Evolutionary conservation across 2,113 vertebrate species (phyloP).

Genomic region (Dissostichus mawsoni): DNA sequence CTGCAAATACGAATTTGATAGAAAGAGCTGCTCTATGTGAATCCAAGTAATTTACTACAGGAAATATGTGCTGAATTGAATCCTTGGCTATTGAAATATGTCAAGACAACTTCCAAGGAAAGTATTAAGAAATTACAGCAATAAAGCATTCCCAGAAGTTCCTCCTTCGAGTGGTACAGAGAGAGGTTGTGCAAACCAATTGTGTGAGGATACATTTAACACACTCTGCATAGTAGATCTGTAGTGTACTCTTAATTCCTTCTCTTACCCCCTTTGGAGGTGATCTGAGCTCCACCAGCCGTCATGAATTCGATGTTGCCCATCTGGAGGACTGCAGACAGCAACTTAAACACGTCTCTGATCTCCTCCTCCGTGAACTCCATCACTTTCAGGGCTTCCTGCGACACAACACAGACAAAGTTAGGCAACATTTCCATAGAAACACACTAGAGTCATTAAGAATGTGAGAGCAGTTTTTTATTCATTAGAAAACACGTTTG

Average conservation of each 20-base stretch:
- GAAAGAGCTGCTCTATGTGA: not conserved
- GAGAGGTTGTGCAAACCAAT: not conserved
- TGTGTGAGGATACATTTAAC: not conserved
- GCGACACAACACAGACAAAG: slow-evolving; percentile 17
- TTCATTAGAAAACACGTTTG: not conserved
- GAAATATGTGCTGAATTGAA: not conserved
- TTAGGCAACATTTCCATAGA: not conserved
- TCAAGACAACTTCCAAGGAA: not conserved
- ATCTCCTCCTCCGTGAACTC: slow-evolving; percentile 92
- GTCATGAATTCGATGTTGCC: slow-evolving; percentile 95
- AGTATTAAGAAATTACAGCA: not conserved
- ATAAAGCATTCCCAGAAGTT: not conserved
- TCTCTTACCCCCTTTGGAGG: slow-evolving; percentile 88
- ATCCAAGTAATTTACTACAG: not conserved
- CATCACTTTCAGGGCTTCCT: slow-evolving; percentile 92
- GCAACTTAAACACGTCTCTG: slow-evolving; percentile 90
- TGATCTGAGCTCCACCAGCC: slow-evolving; percentile 91
- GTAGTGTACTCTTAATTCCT: not conserved
- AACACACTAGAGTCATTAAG: not conserved
- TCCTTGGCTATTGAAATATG: not conserved
- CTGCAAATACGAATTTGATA: not conserved
- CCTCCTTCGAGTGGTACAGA: not conserved
- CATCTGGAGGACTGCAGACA: slow-evolving; percentile 92
- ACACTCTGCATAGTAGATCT: not conserved
- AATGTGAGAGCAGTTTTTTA: not conserved